A percentile compares a stretch with the other conserved stretches of the same genome.
phyloP scores from a whole-genome alignment of 2,113 vertebrate species.

The Tautogolabrus adspersus region DNA sequence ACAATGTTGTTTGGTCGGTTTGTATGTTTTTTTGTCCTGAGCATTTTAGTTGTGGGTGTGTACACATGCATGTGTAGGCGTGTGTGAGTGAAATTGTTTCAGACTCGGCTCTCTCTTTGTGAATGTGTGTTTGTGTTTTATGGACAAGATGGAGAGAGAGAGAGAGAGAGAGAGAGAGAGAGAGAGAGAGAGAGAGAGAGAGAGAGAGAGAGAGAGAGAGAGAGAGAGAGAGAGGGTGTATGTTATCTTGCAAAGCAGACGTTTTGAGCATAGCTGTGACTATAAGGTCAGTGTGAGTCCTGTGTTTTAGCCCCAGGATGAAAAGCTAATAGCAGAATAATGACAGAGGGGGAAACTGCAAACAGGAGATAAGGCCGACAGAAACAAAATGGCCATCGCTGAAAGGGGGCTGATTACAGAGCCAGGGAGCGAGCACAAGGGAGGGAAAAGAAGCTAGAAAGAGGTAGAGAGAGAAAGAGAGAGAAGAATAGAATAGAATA shows the following conservation, averaged over 20 bases:
- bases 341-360: slow-evolving; percentile 77
- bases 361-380: slow-evolving; percentile 66
- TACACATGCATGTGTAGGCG: background rate
- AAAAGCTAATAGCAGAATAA: slow-evolving; percentile 73
- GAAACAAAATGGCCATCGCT: slow-evolving; percentile 65
- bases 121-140: slow-evolving; percentile 8
- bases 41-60: background rate
- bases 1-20: background rate
- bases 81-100: slow-evolving; percentile 17
- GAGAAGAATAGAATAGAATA: background rate
- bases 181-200: background rate
- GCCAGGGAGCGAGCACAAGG: slow-evolving; percentile 13
- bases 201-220: background rate
- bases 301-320: slow-evolving; percentile 68
- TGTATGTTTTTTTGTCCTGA: background rate
- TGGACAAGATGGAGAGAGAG: background rate
- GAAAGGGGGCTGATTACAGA: slow-evolving; percentile 66
- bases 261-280: slow-evolving; percentile 56
- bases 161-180: background rate
- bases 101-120: slow-evolving; percentile 7
- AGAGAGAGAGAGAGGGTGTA: background rate
- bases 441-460: slow-evolving; percentile 13
- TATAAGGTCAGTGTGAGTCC: slow-evolving; percentile 66
- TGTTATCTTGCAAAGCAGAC: slow-evolving; percentile 68
- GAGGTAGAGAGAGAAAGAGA: background rate